Percentiles rank a stretch among this genome's conserved stretches.
Conservation (phyloP, 2,113 vertebrate species). For the Sapayoa aenigma region DNA sequence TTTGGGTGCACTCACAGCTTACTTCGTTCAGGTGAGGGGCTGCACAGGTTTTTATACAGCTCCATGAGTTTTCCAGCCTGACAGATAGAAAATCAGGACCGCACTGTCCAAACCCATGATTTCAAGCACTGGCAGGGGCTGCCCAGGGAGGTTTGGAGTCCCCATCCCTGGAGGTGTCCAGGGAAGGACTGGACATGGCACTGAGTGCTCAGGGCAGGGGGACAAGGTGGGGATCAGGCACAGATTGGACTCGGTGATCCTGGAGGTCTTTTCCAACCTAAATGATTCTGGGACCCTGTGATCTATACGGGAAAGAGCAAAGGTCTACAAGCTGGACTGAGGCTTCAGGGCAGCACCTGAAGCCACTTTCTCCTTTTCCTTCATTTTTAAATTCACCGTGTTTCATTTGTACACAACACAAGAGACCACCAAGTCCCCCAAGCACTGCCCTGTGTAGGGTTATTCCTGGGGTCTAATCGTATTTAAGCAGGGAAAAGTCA, state of each 20-base stretch:
- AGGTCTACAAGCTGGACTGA: not conserved
- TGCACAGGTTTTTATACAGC: rapidly evolving
- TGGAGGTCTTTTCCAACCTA: not conserved
- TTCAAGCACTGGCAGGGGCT: not conserved
- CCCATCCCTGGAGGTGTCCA: not conserved
- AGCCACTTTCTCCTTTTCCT: not conserved
- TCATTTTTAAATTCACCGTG: not conserved
- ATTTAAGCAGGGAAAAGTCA: not conserved
- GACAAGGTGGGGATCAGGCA: not conserved
- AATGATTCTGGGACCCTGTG: not conserved
- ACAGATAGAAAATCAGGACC: not conserved
- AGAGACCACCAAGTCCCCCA: not conserved
- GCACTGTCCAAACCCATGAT: not conserved
- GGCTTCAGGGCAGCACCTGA: not conserved
- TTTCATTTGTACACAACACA: not conserved
- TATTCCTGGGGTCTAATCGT: not conserved
- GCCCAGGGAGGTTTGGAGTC: not conserved
- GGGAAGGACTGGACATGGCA: not conserved
- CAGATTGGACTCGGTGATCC: rapidly evolving
- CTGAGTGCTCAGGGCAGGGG: not conserved
- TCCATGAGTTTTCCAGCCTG: not conserved
- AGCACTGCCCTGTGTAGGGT: rapidly evolving
- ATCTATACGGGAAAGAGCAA: not conserved
- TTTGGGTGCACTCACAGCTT: not conserved
- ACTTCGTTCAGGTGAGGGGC: not conserved